Conservation (phyloP, 2,888 invertebrate species). For the Diloba caeruleocephala region DNA sequence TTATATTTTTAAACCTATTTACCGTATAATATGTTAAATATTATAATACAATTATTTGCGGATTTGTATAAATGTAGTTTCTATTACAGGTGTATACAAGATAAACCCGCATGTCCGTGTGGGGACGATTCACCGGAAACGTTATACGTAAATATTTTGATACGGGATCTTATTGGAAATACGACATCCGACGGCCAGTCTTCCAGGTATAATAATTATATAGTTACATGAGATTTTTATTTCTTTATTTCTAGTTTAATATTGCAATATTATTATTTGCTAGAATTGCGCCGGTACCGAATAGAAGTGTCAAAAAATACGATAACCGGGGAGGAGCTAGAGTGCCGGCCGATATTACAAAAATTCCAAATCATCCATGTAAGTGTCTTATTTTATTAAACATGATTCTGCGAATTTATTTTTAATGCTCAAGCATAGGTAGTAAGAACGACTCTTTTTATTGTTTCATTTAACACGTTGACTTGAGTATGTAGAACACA, state of each 20-base stretch:
- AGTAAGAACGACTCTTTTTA: no score
- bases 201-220: constrained; percentile 18
- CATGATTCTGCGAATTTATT: constrained; percentile 15
- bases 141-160: constrained; percentile 33
- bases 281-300: constrained; percentile 5
- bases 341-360: not conserved
- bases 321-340: not conserved
- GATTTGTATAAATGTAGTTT: not conserved
- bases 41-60: not conserved
- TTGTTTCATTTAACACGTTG: not conserved
- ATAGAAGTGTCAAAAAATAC: not conserved
- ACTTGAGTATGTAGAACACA: not conserved
- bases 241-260: not conserved
- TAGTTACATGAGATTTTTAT: not conserved
- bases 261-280: not conserved
- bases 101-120: constrained; percentile 38
- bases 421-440: not conserved
- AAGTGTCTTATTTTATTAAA: constrained; percentile 9
- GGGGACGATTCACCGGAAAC: constrained; percentile 17
- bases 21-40: not conserved
- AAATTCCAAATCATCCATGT: not conserved
- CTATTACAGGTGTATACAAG: constrained; percentile 40
- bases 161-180: constrained; percentile 40
- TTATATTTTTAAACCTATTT: no score
- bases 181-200: constrained; percentile 3